Conservation (phyloP, 1,140 invertebrate genomes). For the Papilio dardanus region DNA sequence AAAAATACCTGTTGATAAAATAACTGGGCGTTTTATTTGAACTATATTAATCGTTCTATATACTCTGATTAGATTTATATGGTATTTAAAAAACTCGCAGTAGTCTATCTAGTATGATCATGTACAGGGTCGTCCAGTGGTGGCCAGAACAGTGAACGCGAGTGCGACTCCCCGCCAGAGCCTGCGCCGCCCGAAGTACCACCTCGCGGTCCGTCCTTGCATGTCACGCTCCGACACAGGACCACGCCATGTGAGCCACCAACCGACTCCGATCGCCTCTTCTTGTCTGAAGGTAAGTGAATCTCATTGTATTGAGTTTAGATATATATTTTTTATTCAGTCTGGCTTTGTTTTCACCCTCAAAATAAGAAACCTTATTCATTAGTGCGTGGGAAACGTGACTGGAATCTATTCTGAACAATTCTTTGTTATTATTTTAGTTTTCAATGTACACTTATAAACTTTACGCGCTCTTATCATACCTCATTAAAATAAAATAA, state of each 20-base stretch:
- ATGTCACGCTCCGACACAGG: slow-evolving; percentile 76
- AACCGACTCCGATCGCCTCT: slow-evolving; percentile 67
- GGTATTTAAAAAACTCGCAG: background rate
- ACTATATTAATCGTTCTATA: background rate
- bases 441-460: slow-evolving; percentile 16
- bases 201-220: slow-evolving; percentile 86
- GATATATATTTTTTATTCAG: background rate
- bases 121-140: slow-evolving; percentile 52
- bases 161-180: slow-evolving; percentile 87
- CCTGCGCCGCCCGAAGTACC: slow-evolving; percentile 89
- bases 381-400: slow-evolving; percentile 30
- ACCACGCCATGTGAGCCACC: slow-evolving; percentile 59
- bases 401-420: background rate
- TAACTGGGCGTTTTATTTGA: background rate
- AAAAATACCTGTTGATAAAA: background rate
- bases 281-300: slow-evolving; percentile 74
- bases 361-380: background rate
- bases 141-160: slow-evolving; percentile 60
- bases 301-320: background rate
- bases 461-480: background rate
- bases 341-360: background rate
- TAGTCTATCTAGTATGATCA: background rate
- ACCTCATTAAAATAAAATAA: background rate
- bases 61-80: too few relatives aligned
- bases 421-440: slow-evolving; percentile 24